Evolutionary conservation across 2,113 vertebrate species (phyloP), one percentile per base, ranked within the genome.

Genomic region (Chauna torquata): DNA sequence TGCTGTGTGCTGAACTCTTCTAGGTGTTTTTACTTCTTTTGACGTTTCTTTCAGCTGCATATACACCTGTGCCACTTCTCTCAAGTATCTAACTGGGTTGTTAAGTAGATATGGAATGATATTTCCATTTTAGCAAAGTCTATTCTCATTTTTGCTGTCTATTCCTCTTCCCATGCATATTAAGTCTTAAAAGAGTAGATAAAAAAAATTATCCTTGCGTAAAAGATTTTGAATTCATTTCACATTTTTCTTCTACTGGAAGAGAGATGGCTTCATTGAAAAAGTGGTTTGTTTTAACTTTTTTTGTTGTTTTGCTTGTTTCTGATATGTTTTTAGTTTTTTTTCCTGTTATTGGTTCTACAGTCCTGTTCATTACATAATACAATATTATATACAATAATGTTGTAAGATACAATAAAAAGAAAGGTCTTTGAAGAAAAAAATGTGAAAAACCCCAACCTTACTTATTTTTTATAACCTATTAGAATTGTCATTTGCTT

Each of bases 401-500:
- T 2, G 5, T 6, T 36, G 6, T 17, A 30, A 47, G 45, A 64
- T 5, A 13, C 4, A 25, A 15, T 30, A 72, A 38, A 47, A 42
- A 22, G 59, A 59, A 3, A 30, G 10, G 3, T 40, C 3, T 71
- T 44, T 18, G 24, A 50, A 64, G 15, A 12, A 24, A 15, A 36
- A 72, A 57, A 22, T 4, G 16, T 22, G 11, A 8, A 54, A 61
- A 49, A 5, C 19, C 6, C 16, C 34, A 6, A 19, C 5, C n/a
- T 62, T 32, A 16, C 16, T 70, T 78, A 32, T 82, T 59, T 88
- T 77, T 72, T 87, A 16, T 38, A 54, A 14, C 62, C 52, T n/a
- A 85, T 32, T 91, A 99, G 99, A 99, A 10, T 47, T 99, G 49
- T 98, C 98, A 0, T 99, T 99, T 40, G 98, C 99, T 7, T 99